Evolutionary conservation across 2,797 vertebrate species (phyloP), one percentile per base, ranked within the genome.

Genomic region (Pristis pectinata): DNA sequence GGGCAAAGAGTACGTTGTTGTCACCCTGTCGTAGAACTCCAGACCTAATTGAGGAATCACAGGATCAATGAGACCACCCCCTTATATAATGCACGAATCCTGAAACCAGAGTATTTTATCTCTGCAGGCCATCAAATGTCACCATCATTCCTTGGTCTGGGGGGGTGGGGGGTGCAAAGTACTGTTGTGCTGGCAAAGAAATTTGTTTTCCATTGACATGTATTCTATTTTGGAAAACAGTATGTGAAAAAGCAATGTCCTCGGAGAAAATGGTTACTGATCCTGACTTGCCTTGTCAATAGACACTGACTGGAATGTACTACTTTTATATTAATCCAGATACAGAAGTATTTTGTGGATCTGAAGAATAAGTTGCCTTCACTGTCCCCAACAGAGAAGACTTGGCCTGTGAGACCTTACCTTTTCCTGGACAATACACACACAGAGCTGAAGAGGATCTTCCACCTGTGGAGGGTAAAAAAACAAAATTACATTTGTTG

Each of bases 391-490:
- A 95, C 99, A 95, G 98, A 99, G 97, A 98, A 98, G 96, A 99
- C 97, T 95, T 99, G 99, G 99, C 98, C 99, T 1, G 95, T 96
- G 0, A 97, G 97, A 95, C 98, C 98, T 53, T 99, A 98, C 96
- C 96, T 96, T 64, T 99, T 99, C 96, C 96, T 99, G 97, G 98
- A 98, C 94, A 97, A 97, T 72, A 97, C 98, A 95, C 98, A 99
- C 96, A 97, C 97, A 93, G 98, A 98, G 76, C 97, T 99, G 64
- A 97, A 97, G 95, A 98, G 97, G 95, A 98, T 99, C 96, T 99
- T 99, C 97, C 98, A 99, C 95, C 96, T 98, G 95, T 99, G 99
- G 99, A 98, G 98, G 98, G 99, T 99, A 97, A 96, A 91, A n/a
- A 67, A 67, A 41, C 87, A 91, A 91, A 24, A 87, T 59, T 30